Percentiles rank a stretch among this genome's conserved stretches.
Evolutionary conservation across 2,113 vertebrate species (phyloP).

Genomic region (Callithrix jacchus): DNA sequence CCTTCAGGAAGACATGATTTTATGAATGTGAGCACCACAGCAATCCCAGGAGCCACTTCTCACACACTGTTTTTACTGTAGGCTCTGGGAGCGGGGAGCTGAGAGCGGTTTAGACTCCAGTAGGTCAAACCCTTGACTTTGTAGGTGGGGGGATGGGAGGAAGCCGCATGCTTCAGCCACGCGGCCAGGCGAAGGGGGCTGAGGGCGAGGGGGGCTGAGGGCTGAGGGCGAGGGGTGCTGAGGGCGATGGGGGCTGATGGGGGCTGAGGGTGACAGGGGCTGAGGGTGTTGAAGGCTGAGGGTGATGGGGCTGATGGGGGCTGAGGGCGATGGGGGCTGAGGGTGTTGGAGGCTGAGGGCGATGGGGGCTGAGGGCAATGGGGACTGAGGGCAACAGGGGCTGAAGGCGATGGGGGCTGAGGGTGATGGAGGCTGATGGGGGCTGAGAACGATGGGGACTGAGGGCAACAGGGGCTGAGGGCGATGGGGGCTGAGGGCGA

Average conservation of each 20-base stretch:
- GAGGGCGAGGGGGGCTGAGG: accelerated
- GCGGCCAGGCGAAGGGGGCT: too few relatives aligned
- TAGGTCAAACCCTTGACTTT: accelerated
- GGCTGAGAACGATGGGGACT: too few relatives aligned
- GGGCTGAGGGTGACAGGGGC: accelerated
- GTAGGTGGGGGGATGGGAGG: accelerated
- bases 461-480: too few relatives aligned
- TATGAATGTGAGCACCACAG: neutral
- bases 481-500: accelerated
- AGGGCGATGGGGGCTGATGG: too few relatives aligned
- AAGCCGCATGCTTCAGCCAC: accelerated
- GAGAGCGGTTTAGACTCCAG: accelerated
- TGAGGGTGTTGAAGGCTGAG: accelerated
- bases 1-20: accelerated
- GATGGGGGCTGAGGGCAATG: accelerated
- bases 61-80: accelerated
- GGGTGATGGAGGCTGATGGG: too few relatives aligned
- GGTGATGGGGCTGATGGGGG: accelerated
- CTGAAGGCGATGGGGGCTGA: accelerated
- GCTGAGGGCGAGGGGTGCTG: accelerated
- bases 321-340: accelerated
- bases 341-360: too few relatives aligned
- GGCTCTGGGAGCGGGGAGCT: neutral
- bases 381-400: accelerated
- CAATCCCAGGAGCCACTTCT: neutral